Conservation (phyloP, 2,888 invertebrate species). For the Apodemia duryi region DNA sequence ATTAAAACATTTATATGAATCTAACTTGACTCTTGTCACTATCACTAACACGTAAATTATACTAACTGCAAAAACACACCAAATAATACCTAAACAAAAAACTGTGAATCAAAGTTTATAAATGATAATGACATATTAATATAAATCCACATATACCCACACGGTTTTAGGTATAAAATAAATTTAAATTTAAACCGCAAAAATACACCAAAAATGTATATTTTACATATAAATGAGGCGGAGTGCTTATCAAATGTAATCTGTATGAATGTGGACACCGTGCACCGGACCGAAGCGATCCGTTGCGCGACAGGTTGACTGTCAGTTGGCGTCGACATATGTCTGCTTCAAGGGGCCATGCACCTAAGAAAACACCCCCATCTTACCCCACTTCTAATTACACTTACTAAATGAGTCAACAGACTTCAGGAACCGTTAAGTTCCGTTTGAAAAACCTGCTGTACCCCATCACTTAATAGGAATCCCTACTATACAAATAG, state of each 20-base stretch:
- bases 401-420: constrained; percentile 49
- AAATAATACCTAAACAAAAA: too few species aligned
- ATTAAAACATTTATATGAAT: too few species aligned
- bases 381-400: constrained; percentile 66
- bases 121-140: too few species aligned
- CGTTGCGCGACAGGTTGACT: constrained; percentile 76
- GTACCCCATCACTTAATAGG: constrained; percentile 41
- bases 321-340: constrained; percentile 73
- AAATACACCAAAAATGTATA: constrained; percentile 3
- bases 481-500: constrained; percentile 46
- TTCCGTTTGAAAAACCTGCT: constrained; percentile 71
- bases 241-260: constrained; percentile 57
- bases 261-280: constrained; percentile 50
- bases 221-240: constrained; percentile 52
- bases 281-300: constrained; percentile 67
- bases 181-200: not conserved
- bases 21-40: too few species aligned
- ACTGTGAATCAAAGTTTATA: too few species aligned
- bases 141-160: not conserved
- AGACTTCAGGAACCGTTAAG: constrained; percentile 70
- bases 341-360: constrained; percentile 46
- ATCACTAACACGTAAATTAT: too few species aligned
- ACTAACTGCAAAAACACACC: too few species aligned
- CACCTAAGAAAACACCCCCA: constrained; percentile 64
- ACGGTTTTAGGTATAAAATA: not conserved